Percentiles rank a stretch among this genome's conserved stretches.
These are phyloP conservation scores for Upupa epops DNA, from an alignment of 2,113 vertebrate species.

Conservation along the genomic window DNA sequence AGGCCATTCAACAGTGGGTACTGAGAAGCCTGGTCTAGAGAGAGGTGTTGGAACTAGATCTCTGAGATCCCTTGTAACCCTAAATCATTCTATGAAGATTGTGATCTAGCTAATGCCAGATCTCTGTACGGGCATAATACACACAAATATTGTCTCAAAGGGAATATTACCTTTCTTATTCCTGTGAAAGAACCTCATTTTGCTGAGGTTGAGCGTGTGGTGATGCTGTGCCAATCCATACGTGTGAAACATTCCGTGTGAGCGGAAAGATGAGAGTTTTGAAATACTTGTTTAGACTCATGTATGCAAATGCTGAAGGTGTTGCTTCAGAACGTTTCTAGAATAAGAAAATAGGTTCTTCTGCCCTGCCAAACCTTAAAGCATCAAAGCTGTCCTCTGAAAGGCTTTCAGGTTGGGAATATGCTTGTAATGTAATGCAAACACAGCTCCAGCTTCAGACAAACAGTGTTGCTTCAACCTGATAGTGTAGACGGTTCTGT, in stretches of 20 bases:
- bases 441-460: not conserved
- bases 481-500: not conserved
- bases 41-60: too few relatives aligned
- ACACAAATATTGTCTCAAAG: not conserved
- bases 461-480: rapidly evolving
- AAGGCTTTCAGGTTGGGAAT: not conserved
- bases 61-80: too few relatives aligned
- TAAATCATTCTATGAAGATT: too few relatives aligned
- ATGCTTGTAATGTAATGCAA: not conserved
- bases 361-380: not conserved
- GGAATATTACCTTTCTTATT: not conserved
- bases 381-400: not conserved
- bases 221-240: not conserved
- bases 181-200: not conserved
- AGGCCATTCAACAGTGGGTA: too few relatives aligned
- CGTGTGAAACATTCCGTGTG: not conserved
- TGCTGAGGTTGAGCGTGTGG: not conserved
- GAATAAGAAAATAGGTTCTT: not conserved
- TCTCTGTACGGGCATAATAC: not conserved
- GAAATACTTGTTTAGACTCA: not conserved
- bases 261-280: not conserved
- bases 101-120: not conserved
- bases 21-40: too few relatives aligned
- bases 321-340: not conserved
- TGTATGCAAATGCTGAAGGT: not conserved